phyloP scores from a whole-genome alignment of 2,888 invertebrate species.

The Erannis defoliaria region DNA sequence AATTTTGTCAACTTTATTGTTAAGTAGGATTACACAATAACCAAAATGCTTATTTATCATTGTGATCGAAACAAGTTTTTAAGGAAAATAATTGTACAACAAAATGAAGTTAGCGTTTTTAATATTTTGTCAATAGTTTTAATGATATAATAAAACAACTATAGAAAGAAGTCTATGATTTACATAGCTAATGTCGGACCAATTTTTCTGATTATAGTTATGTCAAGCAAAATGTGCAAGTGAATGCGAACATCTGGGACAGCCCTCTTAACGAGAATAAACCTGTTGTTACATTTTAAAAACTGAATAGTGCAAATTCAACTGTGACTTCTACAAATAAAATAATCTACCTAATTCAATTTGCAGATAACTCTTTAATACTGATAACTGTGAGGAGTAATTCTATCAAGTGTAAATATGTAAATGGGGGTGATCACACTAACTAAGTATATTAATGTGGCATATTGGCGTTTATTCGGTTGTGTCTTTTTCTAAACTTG shows the following conservation, averaged over 20 bases:
- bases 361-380: constrained; percentile 8
- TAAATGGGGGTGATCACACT: not conserved
- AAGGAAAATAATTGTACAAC: too few relatives aligned
- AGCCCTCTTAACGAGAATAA: constrained; percentile 49
- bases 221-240: not conserved
- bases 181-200: too few relatives aligned
- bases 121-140: too few relatives aligned
- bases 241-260: not conserved
- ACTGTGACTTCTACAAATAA: constrained; percentile 12
- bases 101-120: too few relatives aligned
- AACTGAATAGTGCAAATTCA: constrained; percentile 39
- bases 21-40: too few relatives aligned
- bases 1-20: too few relatives aligned
- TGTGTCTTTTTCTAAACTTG: not conserved
- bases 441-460: not conserved
- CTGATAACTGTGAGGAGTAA: constrained; percentile 7
- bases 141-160: too few relatives aligned
- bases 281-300: constrained; percentile 37
- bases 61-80: too few relatives aligned
- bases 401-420: constrained; percentile 3
- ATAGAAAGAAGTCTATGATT: too few relatives aligned
- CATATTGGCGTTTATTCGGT: too few relatives aligned
- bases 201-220: too few relatives aligned
- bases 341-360: constrained; percentile 2
- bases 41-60: too few relatives aligned